phyloP scores from a whole-genome alignment of 1,140 invertebrate genomes.

The Hormaphis cornu region DNA sequence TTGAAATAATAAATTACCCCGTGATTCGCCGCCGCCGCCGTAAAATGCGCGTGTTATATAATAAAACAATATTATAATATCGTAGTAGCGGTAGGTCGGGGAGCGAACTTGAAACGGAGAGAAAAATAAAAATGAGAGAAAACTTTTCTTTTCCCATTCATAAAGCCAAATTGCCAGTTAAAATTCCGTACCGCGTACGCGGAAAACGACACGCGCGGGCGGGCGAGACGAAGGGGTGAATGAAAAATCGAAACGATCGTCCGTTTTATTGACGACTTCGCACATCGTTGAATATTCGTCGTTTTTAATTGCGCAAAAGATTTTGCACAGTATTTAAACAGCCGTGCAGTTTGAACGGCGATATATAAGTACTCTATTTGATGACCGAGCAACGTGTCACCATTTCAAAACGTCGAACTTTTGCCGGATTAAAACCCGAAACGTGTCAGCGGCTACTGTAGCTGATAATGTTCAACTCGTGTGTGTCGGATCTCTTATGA shows the following conservation, averaged over 20 bases:
- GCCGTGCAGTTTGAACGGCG: too few species aligned
- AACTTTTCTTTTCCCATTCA: slow-evolving; percentile 28
- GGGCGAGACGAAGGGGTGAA: too few species aligned
- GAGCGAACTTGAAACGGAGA: slow-evolving; percentile 9
- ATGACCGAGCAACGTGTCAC: too few species aligned
- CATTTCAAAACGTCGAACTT: too few species aligned
- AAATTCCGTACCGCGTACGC: slow-evolving; percentile 1
- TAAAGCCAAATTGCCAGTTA: slow-evolving; percentile 25
- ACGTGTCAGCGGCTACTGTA: too few species aligned
- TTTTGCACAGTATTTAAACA: too few species aligned
- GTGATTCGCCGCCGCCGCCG: not conserved
- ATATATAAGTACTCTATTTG: too few species aligned
- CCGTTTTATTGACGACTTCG: not conserved
- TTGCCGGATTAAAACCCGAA: too few species aligned
- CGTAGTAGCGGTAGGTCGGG: slow-evolving; percentile 29
- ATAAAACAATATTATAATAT: slow-evolving; percentile 6
- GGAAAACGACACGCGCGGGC: too few species aligned
- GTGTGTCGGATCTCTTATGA: too few species aligned
- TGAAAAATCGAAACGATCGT: not conserved
- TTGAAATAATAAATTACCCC: slow-evolving; percentile 25
- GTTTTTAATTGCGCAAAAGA: too few species aligned
- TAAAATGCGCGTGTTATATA: not conserved
- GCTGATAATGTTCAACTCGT: too few species aligned
- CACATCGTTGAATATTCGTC: not conserved
- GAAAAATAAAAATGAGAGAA: slow-evolving; percentile 29